These are phyloP conservation scores for Phasianus colchicus DNA, from an alignment of 2,113 vertebrate species.

Conservation along the genomic window DNA sequence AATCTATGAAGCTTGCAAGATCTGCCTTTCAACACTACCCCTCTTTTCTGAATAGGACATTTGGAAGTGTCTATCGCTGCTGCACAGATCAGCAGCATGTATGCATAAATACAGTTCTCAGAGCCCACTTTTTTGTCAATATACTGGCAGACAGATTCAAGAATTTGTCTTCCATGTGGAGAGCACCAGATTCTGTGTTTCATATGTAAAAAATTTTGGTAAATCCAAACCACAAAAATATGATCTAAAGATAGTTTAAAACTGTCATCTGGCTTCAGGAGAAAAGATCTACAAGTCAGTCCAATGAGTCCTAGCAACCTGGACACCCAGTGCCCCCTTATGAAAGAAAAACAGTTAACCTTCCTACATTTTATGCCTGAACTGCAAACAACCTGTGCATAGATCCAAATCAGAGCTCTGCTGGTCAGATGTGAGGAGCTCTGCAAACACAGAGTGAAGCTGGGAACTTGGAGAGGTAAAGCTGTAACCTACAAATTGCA, in stretches of 20 bases:
- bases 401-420: neutral
- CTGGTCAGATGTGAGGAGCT: neutral
- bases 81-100: neutral
- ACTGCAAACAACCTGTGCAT: neutral
- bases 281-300: neutral
- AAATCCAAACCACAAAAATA: slow-evolving; percentile 6
- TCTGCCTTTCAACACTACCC: neutral
- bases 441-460: neutral
- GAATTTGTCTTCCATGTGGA: neutral
- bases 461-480: neutral
- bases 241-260: slow-evolving; percentile 54
- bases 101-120: neutral
- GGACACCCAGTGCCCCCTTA: neutral
- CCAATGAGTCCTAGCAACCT: neutral
- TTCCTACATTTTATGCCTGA: neutral
- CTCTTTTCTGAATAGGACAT: neutral
- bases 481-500: neutral
- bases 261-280: slow-evolving; percentile 30
- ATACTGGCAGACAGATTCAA: neutral
- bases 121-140: neutral
- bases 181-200: slow-evolving; percentile 31
- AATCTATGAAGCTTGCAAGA: neutral
- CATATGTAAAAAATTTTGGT: slow-evolving; percentile 10
- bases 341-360: neutral
- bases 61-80: neutral